Base-by-base conservation (phyloP, 2,113 vertebrate species). In the Pygoscelis adeliae region DNA sequence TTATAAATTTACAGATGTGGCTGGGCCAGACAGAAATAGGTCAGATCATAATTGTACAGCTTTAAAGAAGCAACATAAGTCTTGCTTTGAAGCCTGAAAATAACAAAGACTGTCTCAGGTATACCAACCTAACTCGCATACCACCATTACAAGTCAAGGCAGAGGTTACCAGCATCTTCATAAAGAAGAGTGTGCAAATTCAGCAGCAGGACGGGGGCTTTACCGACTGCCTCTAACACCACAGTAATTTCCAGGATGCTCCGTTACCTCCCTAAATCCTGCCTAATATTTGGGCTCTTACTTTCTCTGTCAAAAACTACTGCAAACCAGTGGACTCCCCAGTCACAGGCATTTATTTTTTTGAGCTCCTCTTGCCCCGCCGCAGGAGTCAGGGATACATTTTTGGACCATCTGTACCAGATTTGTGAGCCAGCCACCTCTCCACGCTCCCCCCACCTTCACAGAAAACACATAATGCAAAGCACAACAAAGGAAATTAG, bases 21-120 rank as follows among this genome's bases (percentile, higher is more conserved):
- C 47, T 70, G 83, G 69, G 87, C 40, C 88, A 50, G 56, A 79
- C 16, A 81, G 86, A 96, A 81, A 84, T 36, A 72, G 86, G 89
- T 73, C 92, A 95, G 59, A 36, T 40, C 40, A 21, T 72, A 83
- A 88, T 1, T 66, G 82, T 13, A 44, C 10, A 40, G 65, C 66
- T 92, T 97, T 81, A 91, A 94, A 96, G 82, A 9, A 62, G 63
- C 10, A 58, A 71, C 36, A 19, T 18, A 66, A 83, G 66, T 62
- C 95, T 47, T 62, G 50, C 58, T 97, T 83, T 94, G 80, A 93
- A 93, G 77, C 40, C 62, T 47, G 52, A 86, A 73, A 93, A 70
- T 32, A 89, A 80, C 58, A 50, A 73, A 38, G 67, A 52, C 32
- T 38, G 11, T 30, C 73, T 69, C 65, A n/a, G 36, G 44, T 59